Conservation (phyloP, 2,113 vertebrate genomes). For the Anolis sagrei region DNA sequence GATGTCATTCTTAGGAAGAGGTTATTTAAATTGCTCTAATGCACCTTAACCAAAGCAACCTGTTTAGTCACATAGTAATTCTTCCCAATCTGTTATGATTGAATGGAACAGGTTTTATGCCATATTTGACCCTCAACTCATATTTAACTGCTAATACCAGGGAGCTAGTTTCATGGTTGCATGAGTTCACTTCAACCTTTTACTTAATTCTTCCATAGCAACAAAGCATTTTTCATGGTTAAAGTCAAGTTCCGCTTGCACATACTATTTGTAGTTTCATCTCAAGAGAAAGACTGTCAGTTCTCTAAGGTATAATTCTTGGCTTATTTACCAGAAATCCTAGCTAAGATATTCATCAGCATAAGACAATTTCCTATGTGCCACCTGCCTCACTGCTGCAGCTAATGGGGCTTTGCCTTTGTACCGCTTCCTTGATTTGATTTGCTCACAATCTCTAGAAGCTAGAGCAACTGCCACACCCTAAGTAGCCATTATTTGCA, state of each 20-base stretch:
- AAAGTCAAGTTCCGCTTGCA: constrained; percentile 5
- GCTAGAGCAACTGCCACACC: fast-evolving
- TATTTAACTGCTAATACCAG: not conserved
- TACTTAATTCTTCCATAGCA: not conserved
- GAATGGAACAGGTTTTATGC: too few species aligned
- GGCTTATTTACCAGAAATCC: not conserved
- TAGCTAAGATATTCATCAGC: fast-evolving
- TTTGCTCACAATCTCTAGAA: not conserved
- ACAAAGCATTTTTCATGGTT: not conserved
- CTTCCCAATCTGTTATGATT: not conserved
- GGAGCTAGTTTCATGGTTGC: not conserved
- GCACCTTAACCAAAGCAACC: not conserved
- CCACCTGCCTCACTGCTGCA: not conserved
- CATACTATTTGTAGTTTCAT: not conserved
- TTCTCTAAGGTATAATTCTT: constrained; percentile 19
- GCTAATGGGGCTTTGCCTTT: not conserved
- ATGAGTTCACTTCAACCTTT: not conserved
- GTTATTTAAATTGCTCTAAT: not conserved
- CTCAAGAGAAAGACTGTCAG: not conserved
- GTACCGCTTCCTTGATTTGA: fast-evolving
- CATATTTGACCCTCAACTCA: not conserved
- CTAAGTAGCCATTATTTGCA: fast-evolving
- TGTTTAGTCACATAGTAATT: not conserved
- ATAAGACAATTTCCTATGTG: fast-evolving
- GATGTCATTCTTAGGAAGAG: not conserved